A percentile compares a stretch with the other conserved stretches of the same genome.
Evolutionary conservation across 2,888 invertebrate species (phyloP).

Genomic region (Sabatieria punctata): DNA sequence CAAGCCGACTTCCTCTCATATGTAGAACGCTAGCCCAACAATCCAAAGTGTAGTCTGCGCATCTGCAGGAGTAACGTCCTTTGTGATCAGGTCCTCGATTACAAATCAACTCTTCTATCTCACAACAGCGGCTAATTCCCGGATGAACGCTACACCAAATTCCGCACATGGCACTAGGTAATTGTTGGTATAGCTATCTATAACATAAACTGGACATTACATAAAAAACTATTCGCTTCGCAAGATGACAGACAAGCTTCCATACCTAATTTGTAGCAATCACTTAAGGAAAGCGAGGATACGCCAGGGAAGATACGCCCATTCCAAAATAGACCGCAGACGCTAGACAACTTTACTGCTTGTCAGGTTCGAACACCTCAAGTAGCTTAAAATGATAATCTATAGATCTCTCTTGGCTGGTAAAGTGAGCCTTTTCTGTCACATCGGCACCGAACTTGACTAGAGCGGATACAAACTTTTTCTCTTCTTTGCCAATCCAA

Average conservation of each 20-base stretch:
- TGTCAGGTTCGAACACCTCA: slow-evolving; percentile 17
- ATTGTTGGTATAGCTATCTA: no score
- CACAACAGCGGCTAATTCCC: no score
- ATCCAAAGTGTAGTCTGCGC: neutral
- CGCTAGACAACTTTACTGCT: no score
- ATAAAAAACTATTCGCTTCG: no score
- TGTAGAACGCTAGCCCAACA: slow-evolving; percentile 49
- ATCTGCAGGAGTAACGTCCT: neutral
- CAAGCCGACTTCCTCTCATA: slow-evolving; percentile 54
- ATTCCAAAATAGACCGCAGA: no score
- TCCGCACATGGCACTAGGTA: no score
- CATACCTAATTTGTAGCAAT: no score
- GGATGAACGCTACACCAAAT: no score
- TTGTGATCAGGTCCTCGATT: slow-evolving; percentile 8
- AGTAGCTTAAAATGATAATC: slow-evolving; percentile 61
- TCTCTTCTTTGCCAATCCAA: slow-evolving; percentile 69
- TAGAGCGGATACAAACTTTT: slow-evolving; percentile 51
- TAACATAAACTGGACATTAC: no score
- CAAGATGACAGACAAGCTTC: no score
- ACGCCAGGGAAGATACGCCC: no score
- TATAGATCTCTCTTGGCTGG: slow-evolving; percentile 42
- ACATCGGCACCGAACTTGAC: slow-evolving; percentile 50
- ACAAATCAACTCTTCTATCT: slow-evolving; percentile 1
- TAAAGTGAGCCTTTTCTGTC: slow-evolving; percentile 47
- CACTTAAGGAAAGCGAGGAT: no score